A percentile compares a stretch with the other conserved stretches of the same genome.
Conservation (phyloP, 1,140 invertebrate species). For the Sycophila sp. region DNA sequence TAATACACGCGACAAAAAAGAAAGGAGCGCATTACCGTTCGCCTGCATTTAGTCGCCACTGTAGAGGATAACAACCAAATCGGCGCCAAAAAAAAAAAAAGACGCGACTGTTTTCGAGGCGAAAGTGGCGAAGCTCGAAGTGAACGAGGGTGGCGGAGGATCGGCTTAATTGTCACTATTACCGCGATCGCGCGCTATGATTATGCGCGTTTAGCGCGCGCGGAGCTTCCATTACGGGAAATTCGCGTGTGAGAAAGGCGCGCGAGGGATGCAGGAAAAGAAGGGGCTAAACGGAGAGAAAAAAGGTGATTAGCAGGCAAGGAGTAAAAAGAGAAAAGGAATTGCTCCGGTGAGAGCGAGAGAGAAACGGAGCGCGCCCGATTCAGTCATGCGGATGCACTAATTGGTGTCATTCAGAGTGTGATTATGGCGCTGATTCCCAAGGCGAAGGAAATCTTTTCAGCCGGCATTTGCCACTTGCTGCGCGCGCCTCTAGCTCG, state of each 20-base stretch:
- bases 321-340: conserved; percentile 27
- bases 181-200: conserved; percentile 21
- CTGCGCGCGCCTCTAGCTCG: conserved; percentile 43
- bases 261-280: background rate
- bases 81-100: no score
- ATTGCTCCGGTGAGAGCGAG: conserved; percentile 1
- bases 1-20: no score
- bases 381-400: conserved; percentile 46
- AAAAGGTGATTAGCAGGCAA: conserved; percentile 32
- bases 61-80: no score
- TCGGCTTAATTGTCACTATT: conserved; percentile 24
- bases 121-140: no score
- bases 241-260: background rate
- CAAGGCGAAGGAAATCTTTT: conserved; percentile 55
- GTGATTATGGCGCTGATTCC: conserved; percentile 57
- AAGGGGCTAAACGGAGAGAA: background rate
- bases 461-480: conserved; percentile 48
- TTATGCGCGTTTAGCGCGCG: background rate
- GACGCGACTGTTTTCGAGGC: no score
- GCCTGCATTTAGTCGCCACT: no score
- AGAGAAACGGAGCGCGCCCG: background rate
- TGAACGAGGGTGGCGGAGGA: no score
- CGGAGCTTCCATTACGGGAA: background rate
- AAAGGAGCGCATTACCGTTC: no score
- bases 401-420: conserved; percentile 62